Base-by-base conservation (phyloP, 2,113 vertebrate species). In the Rhea pennata region DNA sequence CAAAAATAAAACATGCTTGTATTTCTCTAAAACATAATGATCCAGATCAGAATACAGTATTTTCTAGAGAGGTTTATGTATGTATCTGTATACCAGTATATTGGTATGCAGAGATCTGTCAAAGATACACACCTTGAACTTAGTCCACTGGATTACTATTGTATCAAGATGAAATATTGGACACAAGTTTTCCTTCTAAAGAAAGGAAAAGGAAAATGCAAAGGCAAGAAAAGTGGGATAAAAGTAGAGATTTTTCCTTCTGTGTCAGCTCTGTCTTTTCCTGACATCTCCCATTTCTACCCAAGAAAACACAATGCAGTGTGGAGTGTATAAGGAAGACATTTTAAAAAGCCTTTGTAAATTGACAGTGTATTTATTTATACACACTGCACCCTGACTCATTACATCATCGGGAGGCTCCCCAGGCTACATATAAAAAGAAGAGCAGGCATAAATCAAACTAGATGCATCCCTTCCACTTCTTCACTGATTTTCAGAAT, bases 311-410 rank as follows among this genome's bases (percentile, higher is more conserved):
- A 20, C 23, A 83, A 48, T 92, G 96, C 62, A 42, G 65, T 33
- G 65, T n/a, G 21, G 70, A 95, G 48, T 48, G 16, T 44, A 73
- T 81, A 40, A 66, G 85, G 83, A 88, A 90, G 81, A 72, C 14
- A 61, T 54, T 90, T 95, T 82, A 93, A 94, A 77, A 93, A 92
- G 50, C 33, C 81, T 85, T 86, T 93, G 53, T 64, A 87, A 97
- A 94, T 90, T 90, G 84, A 91, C 73, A 95, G 71, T 79, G 79
- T 74, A 80, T 95, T 96, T 97, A 96, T 95, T 97, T 96, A 97
- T 90, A 88, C 87, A 90, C 62, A 87, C 96, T 94, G 91, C 87
- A 95, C 67, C 73, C 95, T 95, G 91, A 95, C 81, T 96, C 95
- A 93, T 96, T 95, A 85, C 64, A 48, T 88, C 84, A 80, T 92